Base-by-base conservation (phyloP, 2,888 invertebrate species). In the Leucophora obtusa region DNA sequence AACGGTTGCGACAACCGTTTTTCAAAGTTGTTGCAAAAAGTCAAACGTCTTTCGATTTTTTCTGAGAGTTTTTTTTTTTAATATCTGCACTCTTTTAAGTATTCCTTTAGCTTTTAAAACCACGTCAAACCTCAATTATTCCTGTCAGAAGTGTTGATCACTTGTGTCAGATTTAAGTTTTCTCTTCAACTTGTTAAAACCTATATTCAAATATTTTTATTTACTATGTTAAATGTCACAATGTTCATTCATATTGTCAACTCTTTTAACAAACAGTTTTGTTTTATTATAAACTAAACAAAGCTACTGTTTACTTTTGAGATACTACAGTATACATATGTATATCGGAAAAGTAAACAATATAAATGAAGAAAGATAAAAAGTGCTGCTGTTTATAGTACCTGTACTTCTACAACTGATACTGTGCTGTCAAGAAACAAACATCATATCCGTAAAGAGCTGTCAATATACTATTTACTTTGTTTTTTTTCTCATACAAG, bases 401-500 rank as follows among this genome's bases (percentile, higher is more conserved):
- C 60, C 21, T 43, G 66, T 65, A 59, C 47, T 14, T 38, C 21
- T 35, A 15, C 18, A 54, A 66, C 18, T 68, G 53, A 72, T 38
- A 47, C 43, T 43, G 38, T 53, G 58, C 76, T 72, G 72, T 76
- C 76, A 69, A 77, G 47, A 59, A 50, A 63, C 59, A 69, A 65
- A 56, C 69, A 72, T 69, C 71, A 69, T 72, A 72, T 54, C 72
- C 68, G 62, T 58, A 72, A 80, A 69, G 54, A 76, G 72, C 71
- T 80, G 80, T 72, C 80, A 80, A 54, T 75, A 70, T 28, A 69
- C 21, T 54, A 60, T 59, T 62, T 47, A 38, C 2, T 51, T 9
- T 60, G 24, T 65, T 51, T 43, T 74, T 7, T 24, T 62, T 47
- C 5, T 15, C 10, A 11, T 38, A 38, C 38, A 4, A 38, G 10